Percentiles rank a stretch among this genome's conserved stretches.
phyloP scores from a whole-genome alignment of 2,113 vertebrate species.

The Lamprotornis superbus region DNA sequence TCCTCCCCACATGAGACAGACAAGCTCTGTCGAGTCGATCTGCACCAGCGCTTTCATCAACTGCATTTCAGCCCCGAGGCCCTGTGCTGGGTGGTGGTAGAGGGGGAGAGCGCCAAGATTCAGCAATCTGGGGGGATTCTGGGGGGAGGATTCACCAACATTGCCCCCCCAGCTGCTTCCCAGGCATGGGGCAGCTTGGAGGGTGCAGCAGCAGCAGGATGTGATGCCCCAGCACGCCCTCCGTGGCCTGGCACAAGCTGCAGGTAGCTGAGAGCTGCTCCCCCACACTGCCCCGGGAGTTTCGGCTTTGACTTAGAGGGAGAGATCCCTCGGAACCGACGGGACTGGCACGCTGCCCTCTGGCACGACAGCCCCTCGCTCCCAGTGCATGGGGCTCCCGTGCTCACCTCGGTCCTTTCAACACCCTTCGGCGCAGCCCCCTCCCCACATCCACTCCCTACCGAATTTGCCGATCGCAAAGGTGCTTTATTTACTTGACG shows the following conservation, averaged over 20 bases:
- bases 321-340: background rate
- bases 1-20: conserved; percentile 15
- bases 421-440: fast-evolving
- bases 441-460: background rate
- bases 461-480: conserved; percentile 3
- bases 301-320: background rate
- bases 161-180: background rate
- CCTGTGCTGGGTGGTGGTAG: background rate
- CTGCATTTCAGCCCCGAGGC: conserved; percentile 21
- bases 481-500: conserved; percentile 78
- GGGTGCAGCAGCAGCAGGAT: background rate
- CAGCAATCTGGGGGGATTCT: background rate
- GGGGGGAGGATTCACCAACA: fast-evolving
- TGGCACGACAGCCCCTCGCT: fast-evolving
- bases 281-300: background rate
- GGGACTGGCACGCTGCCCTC: background rate
- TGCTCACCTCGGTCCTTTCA: background rate
- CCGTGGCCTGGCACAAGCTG: background rate
- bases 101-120: background rate
- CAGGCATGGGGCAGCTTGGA: fast-evolving
- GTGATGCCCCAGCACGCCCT: background rate
- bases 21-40: conserved; percentile 13
- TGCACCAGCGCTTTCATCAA: background rate
- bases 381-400: fast-evolving
- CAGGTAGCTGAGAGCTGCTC: background rate